These are phyloP conservation scores for Struthidea cinerea DNA, from an alignment of 2,113 vertebrate genomes.

Conservation along the genomic window DNA sequence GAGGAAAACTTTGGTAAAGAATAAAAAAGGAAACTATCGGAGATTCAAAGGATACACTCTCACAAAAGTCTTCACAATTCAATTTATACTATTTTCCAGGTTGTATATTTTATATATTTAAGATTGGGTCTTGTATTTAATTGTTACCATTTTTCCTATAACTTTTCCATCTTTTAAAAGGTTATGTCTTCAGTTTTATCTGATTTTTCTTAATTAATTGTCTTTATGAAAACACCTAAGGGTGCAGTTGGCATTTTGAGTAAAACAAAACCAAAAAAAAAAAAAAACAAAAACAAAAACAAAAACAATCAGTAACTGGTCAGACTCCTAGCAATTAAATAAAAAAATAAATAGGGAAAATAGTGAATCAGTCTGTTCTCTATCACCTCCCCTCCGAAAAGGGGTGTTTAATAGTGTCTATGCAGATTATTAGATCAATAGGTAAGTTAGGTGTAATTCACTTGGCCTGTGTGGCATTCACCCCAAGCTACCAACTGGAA, in stretches of 20 bases:
- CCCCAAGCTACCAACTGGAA: neutral
- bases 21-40: neutral
- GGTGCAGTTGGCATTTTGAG: neutral
- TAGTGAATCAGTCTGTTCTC: neutral
- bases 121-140: neutral
- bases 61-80: neutral
- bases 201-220: neutral
- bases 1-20: neutral
- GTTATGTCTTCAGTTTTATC: neutral
- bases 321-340: neutral
- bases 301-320: neutral
- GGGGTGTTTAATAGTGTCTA: neutral
- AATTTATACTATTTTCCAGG: neutral
- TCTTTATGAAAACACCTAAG: neutral
- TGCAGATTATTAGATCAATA: neutral
- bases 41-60: neutral
- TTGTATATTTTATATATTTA: neutral
- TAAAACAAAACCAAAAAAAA: neutral
- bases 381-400: accelerated
- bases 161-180: neutral
- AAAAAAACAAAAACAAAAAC: neutral
- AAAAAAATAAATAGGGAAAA: neutral
- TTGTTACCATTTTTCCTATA: neutral
- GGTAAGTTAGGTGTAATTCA: neutral
- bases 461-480: neutral